Percentiles rank a stretch among this genome's conserved stretches.
phyloP scores from a whole-genome alignment of 2,113 vertebrate genomes.

The Cyanocitta stelleri region DNA sequence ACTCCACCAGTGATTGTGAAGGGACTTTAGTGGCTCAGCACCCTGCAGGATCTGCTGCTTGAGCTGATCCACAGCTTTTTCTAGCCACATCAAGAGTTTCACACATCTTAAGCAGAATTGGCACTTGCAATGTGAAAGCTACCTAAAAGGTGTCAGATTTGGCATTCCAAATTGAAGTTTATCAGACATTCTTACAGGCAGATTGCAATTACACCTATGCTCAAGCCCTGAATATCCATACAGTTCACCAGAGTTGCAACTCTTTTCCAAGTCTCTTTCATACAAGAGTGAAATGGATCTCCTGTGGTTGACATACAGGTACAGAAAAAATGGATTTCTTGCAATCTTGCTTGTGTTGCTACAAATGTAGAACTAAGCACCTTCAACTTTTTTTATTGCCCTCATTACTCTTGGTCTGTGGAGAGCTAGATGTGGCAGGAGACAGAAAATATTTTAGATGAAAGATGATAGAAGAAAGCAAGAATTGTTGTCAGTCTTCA shows the following conservation, averaged over 20 bases:
- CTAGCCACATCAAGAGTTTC: slow-evolving; percentile 9
- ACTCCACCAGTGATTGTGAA: background rate
- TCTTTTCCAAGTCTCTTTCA: background rate
- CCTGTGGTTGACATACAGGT: background rate
- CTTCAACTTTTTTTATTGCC: background rate
- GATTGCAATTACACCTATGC: background rate
- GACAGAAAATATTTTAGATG: background rate
- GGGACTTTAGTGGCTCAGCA: background rate
- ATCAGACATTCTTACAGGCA: background rate
- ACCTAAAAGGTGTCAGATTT: slow-evolving; percentile 29
- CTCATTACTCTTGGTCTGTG: background rate
- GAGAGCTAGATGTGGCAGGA: background rate
- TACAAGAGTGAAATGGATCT: background rate
- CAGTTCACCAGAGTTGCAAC: background rate
- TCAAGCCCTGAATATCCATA: background rate
- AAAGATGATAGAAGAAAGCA: background rate
- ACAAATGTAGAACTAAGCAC: background rate
- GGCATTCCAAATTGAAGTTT: background rate
- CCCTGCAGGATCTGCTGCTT: background rate
- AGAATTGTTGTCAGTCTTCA: background rate
- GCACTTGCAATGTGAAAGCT: background rate
- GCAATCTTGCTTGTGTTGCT: background rate
- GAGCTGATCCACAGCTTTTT: background rate
- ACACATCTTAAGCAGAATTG: background rate
- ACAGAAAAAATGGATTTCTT: background rate